Evolutionary conservation across 2,888 invertebrate species (phyloP).

Genomic region (Cecidostiba fungosa): DNA sequence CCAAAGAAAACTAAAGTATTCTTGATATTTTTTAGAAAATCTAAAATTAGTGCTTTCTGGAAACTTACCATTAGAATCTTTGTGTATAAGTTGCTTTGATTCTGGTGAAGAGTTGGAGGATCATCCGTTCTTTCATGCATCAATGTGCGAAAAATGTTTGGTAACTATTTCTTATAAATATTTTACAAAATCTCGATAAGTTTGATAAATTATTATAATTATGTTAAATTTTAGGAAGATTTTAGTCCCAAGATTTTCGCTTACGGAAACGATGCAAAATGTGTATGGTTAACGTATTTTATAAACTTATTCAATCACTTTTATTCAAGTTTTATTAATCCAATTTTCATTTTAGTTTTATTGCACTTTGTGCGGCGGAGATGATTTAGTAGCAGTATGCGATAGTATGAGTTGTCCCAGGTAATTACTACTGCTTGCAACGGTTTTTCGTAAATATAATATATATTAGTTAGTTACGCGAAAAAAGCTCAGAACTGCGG

Average conservation of each 20-base stretch:
- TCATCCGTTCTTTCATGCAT: slow-evolving; percentile 77
- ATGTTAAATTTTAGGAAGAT: slow-evolving; percentile 67
- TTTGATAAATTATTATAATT: slow-evolving; percentile 48
- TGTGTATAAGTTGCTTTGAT: slow-evolving; percentile 73
- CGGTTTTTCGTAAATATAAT: neutral
- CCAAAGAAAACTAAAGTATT: neutral
- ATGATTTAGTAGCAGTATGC: slow-evolving; percentile 76
- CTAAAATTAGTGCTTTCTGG: slow-evolving; percentile 63
- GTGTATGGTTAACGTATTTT: slow-evolving; percentile 70
- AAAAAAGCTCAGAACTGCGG: too few species aligned
- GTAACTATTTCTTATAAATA: slow-evolving; percentile 65
- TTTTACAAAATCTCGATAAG: neutral
- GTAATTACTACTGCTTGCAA: slow-evolving; percentile 66
- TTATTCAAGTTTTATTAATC: slow-evolving; percentile 17
- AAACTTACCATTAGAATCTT: slow-evolving; percentile 57
- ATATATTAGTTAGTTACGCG: too few species aligned
- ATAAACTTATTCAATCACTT: slow-evolving; percentile 6
- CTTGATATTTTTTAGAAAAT: slow-evolving; percentile 64
- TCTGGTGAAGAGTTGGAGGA: slow-evolving; percentile 64
- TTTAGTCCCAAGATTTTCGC: slow-evolving; percentile 73
- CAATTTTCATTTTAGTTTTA: slow-evolving; percentile 70
- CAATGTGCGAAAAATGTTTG: slow-evolving; percentile 75
- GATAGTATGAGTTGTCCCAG: slow-evolving; percentile 75
- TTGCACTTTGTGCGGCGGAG: slow-evolving; percentile 75
- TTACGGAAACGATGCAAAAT: slow-evolving; percentile 77